Percentiles rank a stretch among this genome's conserved stretches.
These are phyloP conservation scores for Eudorcas thomsonii DNA, from an alignment of 2,113 vertebrate genomes.

Conservation along the genomic window DNA sequence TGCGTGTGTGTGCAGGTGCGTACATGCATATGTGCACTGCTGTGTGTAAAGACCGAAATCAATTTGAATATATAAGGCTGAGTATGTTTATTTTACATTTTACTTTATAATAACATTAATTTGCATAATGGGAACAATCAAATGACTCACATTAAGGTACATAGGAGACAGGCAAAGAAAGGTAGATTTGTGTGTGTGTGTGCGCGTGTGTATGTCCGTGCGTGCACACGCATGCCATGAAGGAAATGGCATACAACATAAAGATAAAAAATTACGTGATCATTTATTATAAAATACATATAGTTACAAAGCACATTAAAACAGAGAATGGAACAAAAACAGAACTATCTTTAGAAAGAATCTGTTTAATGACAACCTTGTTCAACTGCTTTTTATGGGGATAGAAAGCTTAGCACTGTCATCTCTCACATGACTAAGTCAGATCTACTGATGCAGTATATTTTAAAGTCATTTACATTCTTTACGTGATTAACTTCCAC, in stretches of 20 bases:
- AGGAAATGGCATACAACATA: background rate
- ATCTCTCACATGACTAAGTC: background rate
- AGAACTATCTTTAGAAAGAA: background rate
- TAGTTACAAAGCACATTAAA: background rate
- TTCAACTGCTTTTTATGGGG: background rate
- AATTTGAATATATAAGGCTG: background rate
- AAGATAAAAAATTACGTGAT: background rate
- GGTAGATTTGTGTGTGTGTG: background rate
- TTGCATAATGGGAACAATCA: background rate
- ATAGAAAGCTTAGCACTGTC: background rate
- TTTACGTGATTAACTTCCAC: background rate
- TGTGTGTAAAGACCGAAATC: background rate
- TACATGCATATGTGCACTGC: background rate
- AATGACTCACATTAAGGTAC: background rate
- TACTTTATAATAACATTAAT: background rate
- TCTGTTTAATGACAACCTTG: background rate
- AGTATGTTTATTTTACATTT: background rate
- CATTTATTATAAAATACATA: background rate
- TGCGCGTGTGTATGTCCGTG: too few species aligned
- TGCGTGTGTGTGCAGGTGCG: fast-evolving
- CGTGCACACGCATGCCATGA: background rate
- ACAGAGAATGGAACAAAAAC: background rate
- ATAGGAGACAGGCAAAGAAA: background rate
- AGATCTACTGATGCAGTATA: background rate
- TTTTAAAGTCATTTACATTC: background rate